phyloP scores from a whole-genome alignment of 2,113 vertebrate genomes.

The Aplodontia rufa region DNA sequence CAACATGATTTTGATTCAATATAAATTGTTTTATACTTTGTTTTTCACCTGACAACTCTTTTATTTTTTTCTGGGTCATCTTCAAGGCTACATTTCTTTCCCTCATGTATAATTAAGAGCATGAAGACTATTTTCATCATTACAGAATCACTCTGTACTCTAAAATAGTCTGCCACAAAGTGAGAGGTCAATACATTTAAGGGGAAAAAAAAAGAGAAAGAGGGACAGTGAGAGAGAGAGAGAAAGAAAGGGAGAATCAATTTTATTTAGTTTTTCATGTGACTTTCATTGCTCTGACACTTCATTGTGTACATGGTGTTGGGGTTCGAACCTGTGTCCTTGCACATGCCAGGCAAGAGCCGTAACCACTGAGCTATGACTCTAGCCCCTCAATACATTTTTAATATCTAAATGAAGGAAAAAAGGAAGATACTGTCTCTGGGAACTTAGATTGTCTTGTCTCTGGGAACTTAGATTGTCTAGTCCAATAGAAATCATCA shows the following conservation, averaged over 20 bases:
- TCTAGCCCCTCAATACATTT: not conserved
- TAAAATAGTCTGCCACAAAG: not conserved
- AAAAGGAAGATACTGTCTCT: not conserved
- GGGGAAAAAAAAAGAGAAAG: too few species aligned
- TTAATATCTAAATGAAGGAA: constrained; percentile 36
- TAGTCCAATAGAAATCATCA: not conserved
- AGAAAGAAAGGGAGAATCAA: too few species aligned
- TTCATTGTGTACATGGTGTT: too few species aligned
- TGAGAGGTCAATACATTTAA: not conserved
- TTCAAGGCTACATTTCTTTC: not conserved
- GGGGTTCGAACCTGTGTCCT: too few species aligned
- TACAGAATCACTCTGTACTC: not conserved
- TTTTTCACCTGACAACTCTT: not conserved
- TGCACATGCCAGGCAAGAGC: too few species aligned
- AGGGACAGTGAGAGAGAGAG: too few species aligned
- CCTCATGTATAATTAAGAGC: not conserved
- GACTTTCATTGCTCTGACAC: too few species aligned
- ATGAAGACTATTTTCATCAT: not conserved
- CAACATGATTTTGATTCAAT: not conserved
- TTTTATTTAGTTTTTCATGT: too few species aligned
- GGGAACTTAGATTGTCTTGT: not conserved
- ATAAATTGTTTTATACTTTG: not conserved
- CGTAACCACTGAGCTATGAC: too few species aligned
- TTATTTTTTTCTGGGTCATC: not conserved
- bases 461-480: not conserved